These are phyloP conservation scores for Agapostemon virescens DNA, from an alignment of 2,888 invertebrate genomes.

Conservation along the genomic window DNA sequence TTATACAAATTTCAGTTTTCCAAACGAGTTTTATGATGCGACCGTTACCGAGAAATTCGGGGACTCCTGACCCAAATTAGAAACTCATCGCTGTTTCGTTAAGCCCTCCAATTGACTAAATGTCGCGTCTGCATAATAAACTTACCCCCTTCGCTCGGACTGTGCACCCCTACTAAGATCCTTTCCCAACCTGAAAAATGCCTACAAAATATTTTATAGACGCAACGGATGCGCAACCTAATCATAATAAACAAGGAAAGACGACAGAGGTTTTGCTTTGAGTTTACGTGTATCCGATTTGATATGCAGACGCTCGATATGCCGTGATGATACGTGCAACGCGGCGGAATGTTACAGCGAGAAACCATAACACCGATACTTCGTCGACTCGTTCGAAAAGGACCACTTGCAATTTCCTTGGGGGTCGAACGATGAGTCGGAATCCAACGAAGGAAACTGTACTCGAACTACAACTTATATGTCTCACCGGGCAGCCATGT, in stretches of 20 bases:
- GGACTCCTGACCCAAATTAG: too few species aligned
- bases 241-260: not conserved
- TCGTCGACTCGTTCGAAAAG: constrained; percentile 24
- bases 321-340: not conserved
- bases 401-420: constrained; percentile 26
- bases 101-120: too few species aligned
- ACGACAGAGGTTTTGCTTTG: not conserved
- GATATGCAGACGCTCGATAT: not conserved
- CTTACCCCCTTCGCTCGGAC: too few species aligned
- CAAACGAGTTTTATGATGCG: too few species aligned
- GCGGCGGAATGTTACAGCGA: not conserved
- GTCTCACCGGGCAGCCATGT: constrained; percentile 8
- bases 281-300: not conserved
- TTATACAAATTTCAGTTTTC: too few species aligned
- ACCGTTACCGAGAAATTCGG: too few species aligned
- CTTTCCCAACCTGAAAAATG: too few species aligned
- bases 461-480: constrained; percentile 32
- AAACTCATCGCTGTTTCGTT: too few species aligned
- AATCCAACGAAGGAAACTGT: constrained; percentile 16
- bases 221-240: not conserved
- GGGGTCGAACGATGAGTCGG: constrained; percentile 10
- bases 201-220: not conserved
- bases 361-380: not conserved
- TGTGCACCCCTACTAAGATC: too few species aligned
- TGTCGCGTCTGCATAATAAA: too few species aligned